A percentile compares a stretch with the other conserved stretches of the same genome.
These are phyloP conservation scores for Notamacropus eugenii DNA, from an alignment of 2,797 vertebrate genomes.

Conservation along the genomic window DNA sequence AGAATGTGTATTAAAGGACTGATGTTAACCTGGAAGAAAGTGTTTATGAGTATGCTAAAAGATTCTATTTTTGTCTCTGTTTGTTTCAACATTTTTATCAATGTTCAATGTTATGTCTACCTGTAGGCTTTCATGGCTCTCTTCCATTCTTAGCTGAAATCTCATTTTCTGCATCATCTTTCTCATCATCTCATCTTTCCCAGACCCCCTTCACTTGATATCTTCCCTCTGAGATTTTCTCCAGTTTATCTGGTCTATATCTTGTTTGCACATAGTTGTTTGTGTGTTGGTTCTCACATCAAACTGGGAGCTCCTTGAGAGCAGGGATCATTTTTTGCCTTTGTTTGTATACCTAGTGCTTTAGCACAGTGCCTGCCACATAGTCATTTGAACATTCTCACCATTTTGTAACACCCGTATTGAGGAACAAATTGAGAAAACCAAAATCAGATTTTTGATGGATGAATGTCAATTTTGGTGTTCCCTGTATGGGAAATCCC, in stretches of 20 bases:
- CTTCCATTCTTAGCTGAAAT: neutral
- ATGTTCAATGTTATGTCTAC: neutral
- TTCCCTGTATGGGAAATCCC: neutral
- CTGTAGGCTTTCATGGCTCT: neutral
- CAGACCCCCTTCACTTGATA: neutral
- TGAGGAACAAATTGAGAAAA: neutral
- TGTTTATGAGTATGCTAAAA: neutral
- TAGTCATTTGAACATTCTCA: neutral
- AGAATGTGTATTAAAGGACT: neutral
- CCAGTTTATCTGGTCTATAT: neutral
- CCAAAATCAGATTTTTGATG: neutral
- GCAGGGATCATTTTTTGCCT: neutral
- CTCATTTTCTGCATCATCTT: neutral
- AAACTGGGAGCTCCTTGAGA: neutral
- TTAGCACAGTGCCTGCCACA: neutral
- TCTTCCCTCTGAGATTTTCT: neutral
- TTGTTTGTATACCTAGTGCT: neutral
- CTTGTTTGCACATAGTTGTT: neutral
- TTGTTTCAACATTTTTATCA: neutral
- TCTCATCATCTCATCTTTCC: neutral
- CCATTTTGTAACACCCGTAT: neutral
- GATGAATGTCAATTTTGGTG: neutral
- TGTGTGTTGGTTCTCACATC: neutral
- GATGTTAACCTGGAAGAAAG: neutral
- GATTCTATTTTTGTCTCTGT: neutral